Percentiles rank a stretch among this genome's conserved stretches.
phyloP scores from a whole-genome alignment of 2,888 invertebrate species.

The Sinodicranocentrus sp. region DNA sequence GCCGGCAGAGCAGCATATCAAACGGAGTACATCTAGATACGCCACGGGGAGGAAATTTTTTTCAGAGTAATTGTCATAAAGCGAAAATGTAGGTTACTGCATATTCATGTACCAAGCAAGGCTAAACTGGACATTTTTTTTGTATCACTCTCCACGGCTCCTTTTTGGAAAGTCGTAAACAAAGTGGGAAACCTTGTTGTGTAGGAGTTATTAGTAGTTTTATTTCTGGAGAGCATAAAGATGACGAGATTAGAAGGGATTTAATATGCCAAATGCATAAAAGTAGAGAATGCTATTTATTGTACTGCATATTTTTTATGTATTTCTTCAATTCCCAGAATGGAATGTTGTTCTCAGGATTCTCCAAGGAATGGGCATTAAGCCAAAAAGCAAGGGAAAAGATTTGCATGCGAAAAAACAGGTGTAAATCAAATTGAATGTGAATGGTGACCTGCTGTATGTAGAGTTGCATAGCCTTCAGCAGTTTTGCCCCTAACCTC shows the following conservation, averaged over 20 bases:
- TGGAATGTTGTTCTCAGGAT: background rate
- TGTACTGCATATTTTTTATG: background rate
- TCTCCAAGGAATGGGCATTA: conserved; percentile 25
- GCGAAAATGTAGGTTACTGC: too few species aligned
- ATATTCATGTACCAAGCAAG: too few species aligned
- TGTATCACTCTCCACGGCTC: too few species aligned
- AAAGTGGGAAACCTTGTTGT: conserved; percentile 29
- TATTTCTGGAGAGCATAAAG: conserved; percentile 17
- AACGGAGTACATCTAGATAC: too few species aligned
- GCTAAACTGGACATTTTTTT: too few species aligned
- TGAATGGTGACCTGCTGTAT: conserved; percentile 4
- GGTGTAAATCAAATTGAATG: conserved; percentile 44
- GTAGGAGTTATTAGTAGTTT: conserved; percentile 9
- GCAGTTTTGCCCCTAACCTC: background rate
- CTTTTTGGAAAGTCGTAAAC: conserved; percentile 11
- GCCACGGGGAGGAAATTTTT: too few species aligned
- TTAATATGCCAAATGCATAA: background rate
- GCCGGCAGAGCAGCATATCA: too few species aligned
- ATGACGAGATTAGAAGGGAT: conserved; percentile 33
- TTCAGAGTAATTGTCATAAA: too few species aligned
- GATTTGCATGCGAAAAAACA: conserved; percentile 22
- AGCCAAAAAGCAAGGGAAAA: conserved; percentile 15
- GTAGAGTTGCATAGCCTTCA: background rate
- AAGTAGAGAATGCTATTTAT: background rate
- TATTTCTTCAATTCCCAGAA: conserved; percentile 10